phyloP scores from a whole-genome alignment of 2,113 vertebrate species.

The Gymnogyps californianus region DNA sequence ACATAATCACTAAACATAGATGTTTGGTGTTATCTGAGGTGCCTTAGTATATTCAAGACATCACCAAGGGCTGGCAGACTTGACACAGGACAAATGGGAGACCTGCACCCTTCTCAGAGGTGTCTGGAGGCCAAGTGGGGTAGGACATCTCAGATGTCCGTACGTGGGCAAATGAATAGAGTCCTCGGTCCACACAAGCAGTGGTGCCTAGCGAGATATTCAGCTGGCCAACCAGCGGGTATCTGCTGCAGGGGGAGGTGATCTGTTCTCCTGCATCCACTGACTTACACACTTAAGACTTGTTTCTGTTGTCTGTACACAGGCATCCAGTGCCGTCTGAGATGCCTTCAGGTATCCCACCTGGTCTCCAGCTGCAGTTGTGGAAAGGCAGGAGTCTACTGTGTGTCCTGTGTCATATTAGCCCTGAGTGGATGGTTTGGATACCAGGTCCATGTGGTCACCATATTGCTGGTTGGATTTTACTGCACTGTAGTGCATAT shows the following conservation, averaged over 20 bases:
- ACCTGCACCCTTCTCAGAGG: neutral
- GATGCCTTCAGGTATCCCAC: neutral
- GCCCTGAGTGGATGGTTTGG: neutral
- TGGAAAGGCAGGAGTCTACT: neutral
- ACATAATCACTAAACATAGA: neutral
- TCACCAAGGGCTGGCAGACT: neutral
- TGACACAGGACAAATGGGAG: neutral
- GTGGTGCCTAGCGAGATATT: neutral
- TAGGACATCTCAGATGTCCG: too few relatives aligned
- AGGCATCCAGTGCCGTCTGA: neutral
- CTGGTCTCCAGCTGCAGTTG: neutral
- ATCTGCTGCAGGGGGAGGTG: neutral
- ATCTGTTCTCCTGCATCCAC: neutral
- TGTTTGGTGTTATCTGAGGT: neutral
- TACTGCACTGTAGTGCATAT: too few relatives aligned
- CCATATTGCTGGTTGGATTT: neutral
- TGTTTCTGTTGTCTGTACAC: neutral
- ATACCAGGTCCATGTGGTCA: neutral
- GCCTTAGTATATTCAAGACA: neutral
- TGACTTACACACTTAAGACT: neutral
- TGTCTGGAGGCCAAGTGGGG: neutral
- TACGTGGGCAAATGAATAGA: neutral
- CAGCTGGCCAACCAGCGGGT: rapidly evolving
- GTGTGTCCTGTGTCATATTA: neutral
- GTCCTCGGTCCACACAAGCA: neutral